These are phyloP conservation scores for Oxystoma pomonae DNA, from an alignment of 2,888 invertebrate genomes.

Conservation along the genomic window DNA sequence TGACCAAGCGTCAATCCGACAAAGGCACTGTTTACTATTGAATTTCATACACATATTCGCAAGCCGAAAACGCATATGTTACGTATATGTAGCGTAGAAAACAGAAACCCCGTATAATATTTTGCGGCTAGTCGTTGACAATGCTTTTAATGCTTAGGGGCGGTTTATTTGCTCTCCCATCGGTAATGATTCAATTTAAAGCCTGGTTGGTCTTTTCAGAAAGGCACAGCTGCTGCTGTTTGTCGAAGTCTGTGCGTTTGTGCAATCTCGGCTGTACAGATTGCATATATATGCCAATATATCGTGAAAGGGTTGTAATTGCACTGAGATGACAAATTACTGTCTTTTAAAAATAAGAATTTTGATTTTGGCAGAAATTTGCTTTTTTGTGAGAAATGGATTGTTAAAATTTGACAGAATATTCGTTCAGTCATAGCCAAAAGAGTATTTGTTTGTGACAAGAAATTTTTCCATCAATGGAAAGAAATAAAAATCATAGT, in stretches of 20 bases:
- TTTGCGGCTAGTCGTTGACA: slow-evolving; percentile 39
- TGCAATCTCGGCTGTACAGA: slow-evolving; percentile 12
- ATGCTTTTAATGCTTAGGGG: slow-evolving; percentile 42
- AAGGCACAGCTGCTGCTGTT: slow-evolving; percentile 43
- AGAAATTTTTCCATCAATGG: no score
- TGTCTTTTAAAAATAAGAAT: no score
- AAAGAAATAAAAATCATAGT: no score
- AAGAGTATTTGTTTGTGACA: no score
- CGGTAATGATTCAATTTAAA: slow-evolving; percentile 50
- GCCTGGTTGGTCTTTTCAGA: slow-evolving; percentile 47
- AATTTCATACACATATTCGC: slow-evolving; percentile 22
- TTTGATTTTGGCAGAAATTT: no score
- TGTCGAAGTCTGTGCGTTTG: slow-evolving; percentile 31
- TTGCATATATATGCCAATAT: no score
- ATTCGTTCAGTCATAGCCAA: no score
- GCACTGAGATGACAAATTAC: no score
- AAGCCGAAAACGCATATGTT: slow-evolving; percentile 32
- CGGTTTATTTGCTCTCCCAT: slow-evolving; percentile 47
- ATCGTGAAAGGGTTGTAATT: no score
- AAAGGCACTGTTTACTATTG: slow-evolving; percentile 29
- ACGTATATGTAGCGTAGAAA: slow-evolving; percentile 11
- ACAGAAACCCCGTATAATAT: slow-evolving; percentile 7
- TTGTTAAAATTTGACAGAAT: no score
- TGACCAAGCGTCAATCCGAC: slow-evolving; percentile 10
- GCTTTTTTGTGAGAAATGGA: no score